Evolutionary conservation across 2,113 vertebrate species (phyloP).

Genomic region (Meles meles): DNA sequence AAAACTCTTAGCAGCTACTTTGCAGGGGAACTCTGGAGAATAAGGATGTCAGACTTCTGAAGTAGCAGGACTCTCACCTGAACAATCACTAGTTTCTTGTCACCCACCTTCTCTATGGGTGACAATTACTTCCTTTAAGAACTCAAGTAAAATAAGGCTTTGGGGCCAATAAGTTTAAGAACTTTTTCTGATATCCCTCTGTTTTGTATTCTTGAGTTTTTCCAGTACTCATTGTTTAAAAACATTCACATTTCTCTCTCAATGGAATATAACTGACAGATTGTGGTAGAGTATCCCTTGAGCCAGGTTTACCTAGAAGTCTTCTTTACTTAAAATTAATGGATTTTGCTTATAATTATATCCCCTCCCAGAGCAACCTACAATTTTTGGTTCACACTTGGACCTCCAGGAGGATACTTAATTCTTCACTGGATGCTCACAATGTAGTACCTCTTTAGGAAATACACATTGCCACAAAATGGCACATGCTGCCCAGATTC

Average conservation of each 20-base stretch:
- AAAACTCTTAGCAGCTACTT: neutral
- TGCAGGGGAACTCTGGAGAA: neutral
- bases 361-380: conserved; percentile 4
- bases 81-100: neutral
- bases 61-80: neutral
- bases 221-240: neutral
- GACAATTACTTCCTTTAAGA: conserved; percentile 15
- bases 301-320: neutral
- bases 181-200: neutral
- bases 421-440: neutral
- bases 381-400: neutral
- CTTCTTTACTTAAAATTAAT: conserved; percentile 33
- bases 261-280: conserved; percentile 19
- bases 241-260: conserved; percentile 23
- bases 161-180: conserved; percentile 14
- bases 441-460: neutral
- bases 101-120: neutral
- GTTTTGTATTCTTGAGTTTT: neutral
- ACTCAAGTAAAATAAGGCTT: neutral
- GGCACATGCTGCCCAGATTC: neutral
- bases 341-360: conserved; percentile 44
- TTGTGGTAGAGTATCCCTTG: neutral
- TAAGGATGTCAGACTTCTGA: neutral
- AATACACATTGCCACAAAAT: neutral
- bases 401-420: neutral